Evolutionary conservation across 1,140 invertebrate species (phyloP).

Genomic region (Muscidifurax raptorellus): DNA sequence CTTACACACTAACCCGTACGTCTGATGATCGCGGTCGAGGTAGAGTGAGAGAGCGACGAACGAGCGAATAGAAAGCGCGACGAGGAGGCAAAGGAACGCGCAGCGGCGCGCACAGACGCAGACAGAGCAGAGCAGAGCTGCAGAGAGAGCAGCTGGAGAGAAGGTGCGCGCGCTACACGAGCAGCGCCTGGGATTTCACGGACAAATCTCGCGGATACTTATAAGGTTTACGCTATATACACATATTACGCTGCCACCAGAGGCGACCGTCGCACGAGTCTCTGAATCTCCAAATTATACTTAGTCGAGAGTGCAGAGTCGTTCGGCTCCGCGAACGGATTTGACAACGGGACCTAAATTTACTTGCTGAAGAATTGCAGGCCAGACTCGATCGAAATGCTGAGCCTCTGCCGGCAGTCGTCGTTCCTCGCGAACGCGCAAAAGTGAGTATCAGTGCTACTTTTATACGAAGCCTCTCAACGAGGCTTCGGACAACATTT

Average conservation of each 20-base stretch:
- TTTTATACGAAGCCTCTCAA: background rate
- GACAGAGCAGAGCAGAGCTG: too few relatives aligned
- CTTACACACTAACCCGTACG: background rate
- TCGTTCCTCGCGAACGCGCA: constrained; percentile 61
- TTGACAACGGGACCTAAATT: background rate
- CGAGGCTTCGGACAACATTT: background rate
- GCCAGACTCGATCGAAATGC: constrained; percentile 53
- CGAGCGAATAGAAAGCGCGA: background rate
- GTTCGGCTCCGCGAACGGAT: background rate
- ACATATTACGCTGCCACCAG: background rate
- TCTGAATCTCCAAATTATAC: background rate
- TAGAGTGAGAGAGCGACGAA: background rate
- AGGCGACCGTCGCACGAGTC: background rate
- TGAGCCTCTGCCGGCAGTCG: constrained; percentile 63
- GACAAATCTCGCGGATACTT: background rate
- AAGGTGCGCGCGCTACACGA: background rate
- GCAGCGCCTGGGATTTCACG: background rate
- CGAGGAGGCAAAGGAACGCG: background rate
- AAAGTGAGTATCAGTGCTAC: constrained; percentile 66
- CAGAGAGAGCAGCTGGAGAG: constrained; percentile 31
- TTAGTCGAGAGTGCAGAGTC: background rate
- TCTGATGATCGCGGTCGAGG: background rate
- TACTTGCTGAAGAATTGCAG: too few relatives aligned
- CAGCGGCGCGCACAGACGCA: background rate
- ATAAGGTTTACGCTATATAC: background rate